Base-by-base conservation (phyloP, 2,797 vertebrate species). In the Fratercula arctica region DNA sequence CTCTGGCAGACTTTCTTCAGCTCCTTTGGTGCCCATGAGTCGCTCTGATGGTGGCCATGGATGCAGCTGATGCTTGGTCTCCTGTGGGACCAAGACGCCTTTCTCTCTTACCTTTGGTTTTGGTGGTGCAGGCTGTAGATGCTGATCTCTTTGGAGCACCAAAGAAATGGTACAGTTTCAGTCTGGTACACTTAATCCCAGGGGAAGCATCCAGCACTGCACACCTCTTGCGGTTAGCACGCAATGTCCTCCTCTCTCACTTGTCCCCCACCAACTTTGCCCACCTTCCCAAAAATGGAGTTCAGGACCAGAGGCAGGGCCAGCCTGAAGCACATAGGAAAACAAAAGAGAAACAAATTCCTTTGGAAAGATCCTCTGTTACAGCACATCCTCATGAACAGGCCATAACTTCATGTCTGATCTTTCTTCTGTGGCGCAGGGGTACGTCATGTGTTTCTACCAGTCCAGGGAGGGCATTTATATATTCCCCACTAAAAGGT, bases 361-460 rank as follows among this genome's bases (percentile, higher is more conserved):
- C 12, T 53, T 81, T 93, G 53, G 67, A 87, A 93, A 70, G n/a
- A 9, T 46, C 18, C 29, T 85, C n/a, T 59, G 72, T 17, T 68
- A 6, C 23, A 85, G 28, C 20, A 63, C 28, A 18, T 75, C 41
- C 39, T 69, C 57, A 29, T n/a, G 15, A 78, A 16, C 20, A 61
- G 23, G 9, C 26, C 26, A 46, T 37, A 84, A 31, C 51, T 50
- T 66, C 12, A 9, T 10, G 10, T 48, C 35, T 73, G 60, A 60
- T 31, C 11, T 3, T 4, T 14, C 74, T 85, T 59, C 4, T 3
- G 12, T 28, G 39, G 9, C 0, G 0, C 31, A 28, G 7, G 21
- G 16, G 17, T 48, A 76, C 7, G 6, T 23, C 37, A 25, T 2
- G 1, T 21, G 19, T 54, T 92, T 57, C 11, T 28, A 69, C 50